Percentiles rank a stretch among this genome's conserved stretches.
Evolutionary conservation across 2,797 vertebrate genomes (phyloP).

Genomic region (Discoglossus pictus): DNA sequence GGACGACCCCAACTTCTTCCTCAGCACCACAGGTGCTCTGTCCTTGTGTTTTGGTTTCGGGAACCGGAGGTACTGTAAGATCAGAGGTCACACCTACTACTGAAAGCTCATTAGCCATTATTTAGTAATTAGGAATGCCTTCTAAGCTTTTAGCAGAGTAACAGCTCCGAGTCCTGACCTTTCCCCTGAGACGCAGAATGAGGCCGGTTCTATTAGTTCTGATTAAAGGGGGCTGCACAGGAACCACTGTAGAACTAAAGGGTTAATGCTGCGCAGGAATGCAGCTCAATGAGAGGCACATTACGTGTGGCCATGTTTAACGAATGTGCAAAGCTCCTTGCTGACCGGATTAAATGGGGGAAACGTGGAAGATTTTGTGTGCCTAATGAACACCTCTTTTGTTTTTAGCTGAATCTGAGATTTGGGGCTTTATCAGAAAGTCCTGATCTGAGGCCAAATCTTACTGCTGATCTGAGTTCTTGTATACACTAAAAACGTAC

Average conservation of each 20-base stretch:
- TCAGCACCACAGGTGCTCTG: slow-evolving; percentile 31
- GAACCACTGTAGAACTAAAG: too few relatives aligned
- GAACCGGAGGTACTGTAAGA: slow-evolving; percentile 4
- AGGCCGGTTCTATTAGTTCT: not conserved
- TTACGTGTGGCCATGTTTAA: slow-evolving; percentile 25
- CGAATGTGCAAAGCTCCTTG: slow-evolving; percentile 18
- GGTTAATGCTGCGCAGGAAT: slow-evolving; percentile 19
- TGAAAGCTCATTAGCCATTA: slow-evolving; percentile 36
- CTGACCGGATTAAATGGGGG: slow-evolving; percentile 21
- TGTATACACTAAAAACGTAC: too few relatives aligned
- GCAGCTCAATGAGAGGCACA: slow-evolving; percentile 8
- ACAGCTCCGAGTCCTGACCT: slow-evolving; percentile 23
- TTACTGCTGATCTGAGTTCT: too few relatives aligned
- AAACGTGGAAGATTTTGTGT: slow-evolving; percentile 36
- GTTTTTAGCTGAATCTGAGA: slow-evolving; percentile 18
- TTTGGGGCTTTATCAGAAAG: too few relatives aligned
- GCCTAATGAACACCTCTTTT: slow-evolving; percentile 27
- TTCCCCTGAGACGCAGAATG: slow-evolving; percentile 4
- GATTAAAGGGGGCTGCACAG: slow-evolving; percentile 2
- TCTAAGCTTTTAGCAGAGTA: slow-evolving; percentile 3
- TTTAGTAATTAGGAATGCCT: slow-evolving; percentile 38
- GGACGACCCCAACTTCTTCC: not conserved
- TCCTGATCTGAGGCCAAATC: too few relatives aligned
- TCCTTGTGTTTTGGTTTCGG: slow-evolving; percentile 21
- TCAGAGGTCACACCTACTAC: slow-evolving; percentile 10